These are phyloP conservation scores for Macaca fascicularis DNA, from an alignment of 2,113 vertebrate species.

Conservation along the genomic window DNA sequence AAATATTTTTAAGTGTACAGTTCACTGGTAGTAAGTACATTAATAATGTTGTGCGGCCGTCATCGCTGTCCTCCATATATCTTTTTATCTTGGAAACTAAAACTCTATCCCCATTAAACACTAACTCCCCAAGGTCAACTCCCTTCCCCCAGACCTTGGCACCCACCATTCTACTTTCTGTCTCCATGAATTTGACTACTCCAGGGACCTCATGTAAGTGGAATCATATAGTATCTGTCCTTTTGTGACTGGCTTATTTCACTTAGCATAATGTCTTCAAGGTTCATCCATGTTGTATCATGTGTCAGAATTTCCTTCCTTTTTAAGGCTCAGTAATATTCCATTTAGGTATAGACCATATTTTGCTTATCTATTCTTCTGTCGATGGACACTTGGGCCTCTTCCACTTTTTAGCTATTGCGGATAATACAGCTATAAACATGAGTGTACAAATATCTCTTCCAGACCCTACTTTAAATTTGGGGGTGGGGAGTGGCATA, in stretches of 20 bases:
- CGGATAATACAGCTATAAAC: neutral
- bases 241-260: neutral
- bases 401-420: neutral
- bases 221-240: neutral
- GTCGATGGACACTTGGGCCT: neutral
- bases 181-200: neutral
- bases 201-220: neutral
- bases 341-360: neutral
- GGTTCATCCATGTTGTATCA: neutral
- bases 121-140: neutral
- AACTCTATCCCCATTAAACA: neutral
- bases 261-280: neutral
- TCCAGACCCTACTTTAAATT: neutral
- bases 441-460: neutral
- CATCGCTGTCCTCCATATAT: neutral
- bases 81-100: neutral
- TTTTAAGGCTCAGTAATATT: neutral
- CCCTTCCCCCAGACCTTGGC: neutral
- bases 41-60: neutral
- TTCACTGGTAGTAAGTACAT: neutral
- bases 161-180: neutral
- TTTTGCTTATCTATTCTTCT: neutral
- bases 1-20: neutral
- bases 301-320: neutral
- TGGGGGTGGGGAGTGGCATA: neutral